Conservation (phyloP, 1,140 invertebrate genomes). For the Caenorhabditis tropicalis region DNA sequence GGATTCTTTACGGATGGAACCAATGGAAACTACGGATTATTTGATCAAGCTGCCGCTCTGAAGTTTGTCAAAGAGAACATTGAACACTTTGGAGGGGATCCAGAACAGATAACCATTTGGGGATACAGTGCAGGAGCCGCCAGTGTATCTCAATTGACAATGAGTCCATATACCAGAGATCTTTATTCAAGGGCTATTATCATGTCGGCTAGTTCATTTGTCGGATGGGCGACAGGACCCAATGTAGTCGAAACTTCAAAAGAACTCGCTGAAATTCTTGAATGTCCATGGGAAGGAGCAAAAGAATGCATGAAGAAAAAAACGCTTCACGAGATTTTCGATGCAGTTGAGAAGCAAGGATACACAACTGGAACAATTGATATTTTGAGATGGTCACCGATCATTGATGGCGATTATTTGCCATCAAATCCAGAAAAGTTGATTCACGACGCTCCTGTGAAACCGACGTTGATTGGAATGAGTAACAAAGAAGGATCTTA, state of each 20-base stretch:
- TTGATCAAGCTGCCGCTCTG: conserved; percentile 87
- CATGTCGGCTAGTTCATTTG: conserved; percentile 40
- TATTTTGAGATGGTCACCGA: conserved; percentile 48
- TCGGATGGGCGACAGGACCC: conserved; percentile 49
- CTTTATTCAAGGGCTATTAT: conserved; percentile 26
- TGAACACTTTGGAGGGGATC: conserved; percentile 66
- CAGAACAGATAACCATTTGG: conserved; percentile 75
- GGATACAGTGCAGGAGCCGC: conserved; percentile 80
- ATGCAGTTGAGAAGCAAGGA: conserved; percentile 44
- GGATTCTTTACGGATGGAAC: too few species aligned
- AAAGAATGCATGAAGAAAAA: conserved; percentile 54
- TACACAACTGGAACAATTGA: background rate
- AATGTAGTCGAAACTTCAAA: conserved; percentile 46
- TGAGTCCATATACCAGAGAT: conserved; percentile 77
- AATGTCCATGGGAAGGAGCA: conserved; percentile 15
- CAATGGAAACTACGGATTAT: conserved; percentile 75
- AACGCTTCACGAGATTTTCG: conserved; percentile 54
- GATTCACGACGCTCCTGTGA: conserved; percentile 20
- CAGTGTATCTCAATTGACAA: conserved; percentile 81
- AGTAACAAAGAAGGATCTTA: conserved; percentile 53
- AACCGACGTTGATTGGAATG: conserved; percentile 52
- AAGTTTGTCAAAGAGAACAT: conserved; percentile 62
- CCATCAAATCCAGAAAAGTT: conserved; percentile 33
- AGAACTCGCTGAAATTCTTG: conserved; percentile 31
- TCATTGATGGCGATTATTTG: conserved; percentile 56